These are phyloP conservation scores for Nematopogon swammerdamellus DNA, from an alignment of 2,888 invertebrate species.

Conservation along the genomic window DNA sequence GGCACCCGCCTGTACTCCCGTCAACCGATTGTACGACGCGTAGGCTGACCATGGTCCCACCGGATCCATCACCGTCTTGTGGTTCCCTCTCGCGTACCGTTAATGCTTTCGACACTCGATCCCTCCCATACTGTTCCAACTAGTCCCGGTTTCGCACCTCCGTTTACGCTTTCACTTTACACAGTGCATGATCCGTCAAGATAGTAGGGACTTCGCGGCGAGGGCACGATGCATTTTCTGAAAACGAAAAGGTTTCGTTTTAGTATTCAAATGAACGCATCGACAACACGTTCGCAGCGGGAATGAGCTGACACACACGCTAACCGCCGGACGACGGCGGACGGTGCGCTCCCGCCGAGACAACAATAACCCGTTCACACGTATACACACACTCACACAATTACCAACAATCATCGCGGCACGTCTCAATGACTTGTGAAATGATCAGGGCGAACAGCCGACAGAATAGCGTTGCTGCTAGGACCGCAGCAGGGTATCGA, in stretches of 20 bases:
- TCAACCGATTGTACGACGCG: slow-evolving; percentile 79
- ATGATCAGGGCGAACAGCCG: neutral
- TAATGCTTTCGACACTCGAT: neutral
- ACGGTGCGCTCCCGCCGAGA: neutral
- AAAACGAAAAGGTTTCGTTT: neutral
- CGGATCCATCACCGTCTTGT: slow-evolving; percentile 74
- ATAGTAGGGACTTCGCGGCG: neutral
- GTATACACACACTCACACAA: neutral
- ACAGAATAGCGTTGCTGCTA: neutral
- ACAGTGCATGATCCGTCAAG: neutral
- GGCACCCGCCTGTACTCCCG: slow-evolving; percentile 66
- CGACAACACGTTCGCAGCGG: neutral
- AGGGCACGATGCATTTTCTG: neutral
- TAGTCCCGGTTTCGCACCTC: neutral
- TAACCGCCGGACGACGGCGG: neutral
- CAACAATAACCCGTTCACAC: neutral
- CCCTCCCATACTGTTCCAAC: neutral
- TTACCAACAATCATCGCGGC: neutral
- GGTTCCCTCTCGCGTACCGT: neutral
- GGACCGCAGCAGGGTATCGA: neutral
- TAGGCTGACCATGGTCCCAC: slow-evolving; percentile 86
- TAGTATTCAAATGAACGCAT: neutral
- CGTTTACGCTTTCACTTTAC: neutral
- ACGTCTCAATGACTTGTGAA: neutral
- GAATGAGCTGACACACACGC: neutral